phyloP scores from a whole-genome alignment of 2,888 invertebrate species.

The Choristoneura rosaceana region DNA sequence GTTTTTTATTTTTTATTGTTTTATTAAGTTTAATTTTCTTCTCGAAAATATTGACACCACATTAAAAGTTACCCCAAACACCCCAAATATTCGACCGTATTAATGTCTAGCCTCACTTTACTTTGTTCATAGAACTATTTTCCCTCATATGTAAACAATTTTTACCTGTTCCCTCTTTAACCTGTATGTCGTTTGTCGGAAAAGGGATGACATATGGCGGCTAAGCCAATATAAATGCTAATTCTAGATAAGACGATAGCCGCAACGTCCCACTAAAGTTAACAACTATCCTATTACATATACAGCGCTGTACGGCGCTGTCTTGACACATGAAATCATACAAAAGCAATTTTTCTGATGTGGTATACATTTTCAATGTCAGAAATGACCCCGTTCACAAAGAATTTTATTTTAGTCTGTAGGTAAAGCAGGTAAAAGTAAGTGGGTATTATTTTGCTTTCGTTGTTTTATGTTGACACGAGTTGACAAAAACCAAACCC shows the following conservation, averaged over 20 bases:
- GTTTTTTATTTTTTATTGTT: too few relatives aligned
- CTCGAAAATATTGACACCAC: too few relatives aligned
- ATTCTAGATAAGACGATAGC: conserved; percentile 60
- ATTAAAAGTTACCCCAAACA: not conserved
- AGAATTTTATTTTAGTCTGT: too few relatives aligned
- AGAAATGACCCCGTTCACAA: too few relatives aligned
- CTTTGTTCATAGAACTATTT: not conserved
- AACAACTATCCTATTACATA: conserved; percentile 26
- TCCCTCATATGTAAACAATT: conserved; percentile 5
- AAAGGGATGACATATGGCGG: conserved; percentile 53
- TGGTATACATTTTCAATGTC: not conserved
- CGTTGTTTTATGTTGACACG: too few relatives aligned
- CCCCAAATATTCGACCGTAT: not conserved
- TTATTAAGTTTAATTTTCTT: too few relatives aligned
- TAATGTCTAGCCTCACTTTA: not conserved
- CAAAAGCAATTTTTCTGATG: not conserved
- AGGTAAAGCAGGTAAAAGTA: too few relatives aligned
- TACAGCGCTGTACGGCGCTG: not conserved
- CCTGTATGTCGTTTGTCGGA: conserved; percentile 31
- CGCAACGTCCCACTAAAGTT: conserved; percentile 26
- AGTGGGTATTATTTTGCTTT: too few relatives aligned
- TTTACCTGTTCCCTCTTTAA: conserved; percentile 26
- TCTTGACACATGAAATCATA: conserved; percentile 26
- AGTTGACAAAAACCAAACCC: too few relatives aligned
- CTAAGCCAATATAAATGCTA: conserved; percentile 77